Percentiles rank a stretch among this genome's conserved stretches.
Conservation (phyloP, 2,888 invertebrate genomes). For the Dorcus hopei region DNA sequence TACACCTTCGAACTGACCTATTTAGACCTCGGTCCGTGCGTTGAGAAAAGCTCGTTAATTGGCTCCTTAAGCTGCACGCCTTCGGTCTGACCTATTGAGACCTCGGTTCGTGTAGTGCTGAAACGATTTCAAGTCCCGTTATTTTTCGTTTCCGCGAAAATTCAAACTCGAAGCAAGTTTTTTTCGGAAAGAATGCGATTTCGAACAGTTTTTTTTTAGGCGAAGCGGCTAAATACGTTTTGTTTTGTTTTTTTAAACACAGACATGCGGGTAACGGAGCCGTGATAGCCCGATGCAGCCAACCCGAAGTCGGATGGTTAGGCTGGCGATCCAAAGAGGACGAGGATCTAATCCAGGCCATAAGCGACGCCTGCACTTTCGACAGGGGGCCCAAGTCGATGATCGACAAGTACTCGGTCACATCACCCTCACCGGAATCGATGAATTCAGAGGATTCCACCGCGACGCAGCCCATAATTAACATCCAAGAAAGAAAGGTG, state of each 20-base stretch:
- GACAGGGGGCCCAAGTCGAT: slow-evolving; percentile 57
- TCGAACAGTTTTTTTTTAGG: too few species aligned
- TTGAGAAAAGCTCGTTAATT: too few species aligned
- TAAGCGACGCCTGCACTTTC: slow-evolving; percentile 76
- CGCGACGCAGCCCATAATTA: slow-evolving; percentile 36
- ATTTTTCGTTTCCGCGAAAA: too few species aligned
- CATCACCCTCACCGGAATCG: slow-evolving; percentile 40
- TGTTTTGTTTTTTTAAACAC: slow-evolving; percentile 8
- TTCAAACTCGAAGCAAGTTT: too few species aligned
- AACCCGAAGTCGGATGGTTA: slow-evolving; percentile 94
- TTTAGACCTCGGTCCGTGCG: too few species aligned
- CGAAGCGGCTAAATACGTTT: too few species aligned
- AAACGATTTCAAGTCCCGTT: too few species aligned
- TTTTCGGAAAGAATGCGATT: too few species aligned
- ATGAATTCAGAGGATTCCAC: slow-evolving; percentile 42
- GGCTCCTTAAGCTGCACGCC: too few species aligned
- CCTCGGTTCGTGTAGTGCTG: too few species aligned
- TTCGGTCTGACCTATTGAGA: too few species aligned
- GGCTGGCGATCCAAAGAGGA: slow-evolving; percentile 91
- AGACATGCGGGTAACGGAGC: slow-evolving; percentile 85
- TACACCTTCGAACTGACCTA: too few species aligned
- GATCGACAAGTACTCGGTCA: slow-evolving; percentile 38
- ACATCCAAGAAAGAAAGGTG: slow-evolving; percentile 36
- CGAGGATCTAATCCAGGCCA: slow-evolving; percentile 81
- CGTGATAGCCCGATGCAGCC: slow-evolving; percentile 90